A percentile compares a stretch with the other conserved stretches of the same genome.
Conservation (phyloP, 2,113 vertebrate genomes). For the Asarcornis scutulata region DNA sequence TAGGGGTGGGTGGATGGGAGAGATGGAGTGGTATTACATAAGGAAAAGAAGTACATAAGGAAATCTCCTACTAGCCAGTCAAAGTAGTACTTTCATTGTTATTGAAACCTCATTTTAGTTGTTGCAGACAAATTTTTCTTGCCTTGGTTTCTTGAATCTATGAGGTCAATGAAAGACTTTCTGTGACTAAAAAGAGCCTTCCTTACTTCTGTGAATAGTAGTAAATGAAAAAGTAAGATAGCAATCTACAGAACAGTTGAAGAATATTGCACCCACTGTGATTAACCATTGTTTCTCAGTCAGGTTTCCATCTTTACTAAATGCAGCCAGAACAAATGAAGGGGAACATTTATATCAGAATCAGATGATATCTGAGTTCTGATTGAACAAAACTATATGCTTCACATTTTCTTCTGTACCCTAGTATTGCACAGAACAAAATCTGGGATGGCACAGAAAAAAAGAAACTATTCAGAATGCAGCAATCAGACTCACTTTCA, state of each 20-base stretch:
- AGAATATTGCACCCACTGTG: neutral
- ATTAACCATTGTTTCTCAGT: slow-evolving; percentile 29
- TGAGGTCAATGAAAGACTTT: neutral
- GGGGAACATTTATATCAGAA: neutral
- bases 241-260: neutral
- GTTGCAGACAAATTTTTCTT: neutral
- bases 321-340: neutral
- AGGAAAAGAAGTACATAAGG: neutral
- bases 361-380: neutral
- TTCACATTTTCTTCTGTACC: neutral
- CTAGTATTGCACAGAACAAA: neutral
- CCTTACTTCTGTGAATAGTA: neutral
- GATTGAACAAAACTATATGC: neutral
- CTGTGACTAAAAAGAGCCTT: neutral
- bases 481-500: slow-evolving; percentile 51
- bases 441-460: neutral
- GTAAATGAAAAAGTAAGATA: slow-evolving; percentile 19
- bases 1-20: neutral
- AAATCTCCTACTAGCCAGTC: neutral
- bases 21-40: neutral
- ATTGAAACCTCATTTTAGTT: neutral
- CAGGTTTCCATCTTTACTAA: neutral
- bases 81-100: neutral
- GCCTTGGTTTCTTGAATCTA: neutral
- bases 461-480: slow-evolving; percentile 12